Evolutionary conservation across 2,888 invertebrate species (phyloP).

Genomic region (Drosophila kanekoi): DNA sequence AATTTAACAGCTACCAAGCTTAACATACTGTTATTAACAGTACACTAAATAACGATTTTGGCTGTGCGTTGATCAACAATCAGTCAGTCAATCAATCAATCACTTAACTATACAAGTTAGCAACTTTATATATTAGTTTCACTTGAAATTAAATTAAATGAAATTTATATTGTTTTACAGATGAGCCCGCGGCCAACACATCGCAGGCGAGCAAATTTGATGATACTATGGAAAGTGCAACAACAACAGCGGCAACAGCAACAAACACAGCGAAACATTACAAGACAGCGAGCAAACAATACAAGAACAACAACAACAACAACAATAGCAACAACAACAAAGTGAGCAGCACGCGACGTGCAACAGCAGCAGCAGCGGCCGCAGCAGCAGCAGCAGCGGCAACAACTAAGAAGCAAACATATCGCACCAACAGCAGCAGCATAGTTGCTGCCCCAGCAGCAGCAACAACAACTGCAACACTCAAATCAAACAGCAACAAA

Average conservation of each 20-base stretch:
- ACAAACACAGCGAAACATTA: conserved; percentile 69
- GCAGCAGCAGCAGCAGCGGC: conserved; percentile 42
- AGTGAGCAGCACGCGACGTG: conserved; percentile 64
- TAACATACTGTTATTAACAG: too few relatives aligned
- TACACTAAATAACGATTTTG: rapidly evolving
- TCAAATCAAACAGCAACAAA: conserved; percentile 50
- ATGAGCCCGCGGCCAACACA: conserved; percentile 83
- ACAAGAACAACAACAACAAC: conserved; percentile 50
- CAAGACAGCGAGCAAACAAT: conserved; percentile 68
- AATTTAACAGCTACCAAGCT: too few relatives aligned
- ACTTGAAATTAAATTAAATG: conserved; percentile 3
- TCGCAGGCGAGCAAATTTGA: conserved; percentile 63
- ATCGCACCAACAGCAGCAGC: conserved; percentile 66
- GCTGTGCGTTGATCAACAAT: background rate
- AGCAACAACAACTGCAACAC: conserved; percentile 54
- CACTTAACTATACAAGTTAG: too few relatives aligned
- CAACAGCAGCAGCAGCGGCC: conserved; percentile 61
- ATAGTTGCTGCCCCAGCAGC: conserved; percentile 46
- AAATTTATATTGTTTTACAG: conserved; percentile 55
- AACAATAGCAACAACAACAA: conserved; percentile 41
- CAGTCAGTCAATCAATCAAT: conserved; percentile 2
- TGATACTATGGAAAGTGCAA: conserved; percentile 83
- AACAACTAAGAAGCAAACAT: conserved; percentile 77
- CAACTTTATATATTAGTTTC: too few relatives aligned
- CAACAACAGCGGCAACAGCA: conserved; percentile 38